Base-by-base conservation (phyloP, 2,797 vertebrate genomes). In the Xenops minutus region DNA sequence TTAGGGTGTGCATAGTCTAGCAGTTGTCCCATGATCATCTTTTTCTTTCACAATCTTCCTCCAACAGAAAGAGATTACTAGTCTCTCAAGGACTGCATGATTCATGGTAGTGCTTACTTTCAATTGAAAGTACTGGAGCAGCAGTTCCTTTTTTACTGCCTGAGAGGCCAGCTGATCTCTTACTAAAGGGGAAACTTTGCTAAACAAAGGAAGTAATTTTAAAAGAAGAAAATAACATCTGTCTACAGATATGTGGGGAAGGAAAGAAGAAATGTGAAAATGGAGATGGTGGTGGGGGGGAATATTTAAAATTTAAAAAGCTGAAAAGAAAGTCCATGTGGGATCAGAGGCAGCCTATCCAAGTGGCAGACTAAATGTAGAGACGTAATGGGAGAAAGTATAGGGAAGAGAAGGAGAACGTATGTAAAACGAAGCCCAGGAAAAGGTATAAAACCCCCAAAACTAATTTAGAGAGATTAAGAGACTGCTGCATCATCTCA, bases 141-240 rank as follows among this genome's bases (percentile, higher is more conserved):
- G 68, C 86, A 92, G 73, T 67, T 90, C 48, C 44, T 89, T 82
- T 93, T 92, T 83, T 92, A 86, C 79, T 88, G 88, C 80, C 46
- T 44, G 66, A 93, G 54, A 91, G 66, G 62, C 76, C 92, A 93
- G 75, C 46, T 95, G 85, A 94, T 92, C 54, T 67, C 89, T 94
- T 88, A 89, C 54, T 81, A 91, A 89, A 91, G 32, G 44, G 74
- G 85, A 89, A 88, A 85, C 30, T 62, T 87, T 78, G 29, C 75
- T 96, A 94, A 94, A 88, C 91, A 93, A 93, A 93, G 82, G 89
- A 95, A 94, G 71, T 85, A 2, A 72, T 93, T 95, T 92, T 76
- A 69, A 88, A 95, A 88, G 63, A 78, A 59, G 59, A 92, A 92
- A 96, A 96, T 84, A 86, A 86, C 73, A 92, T 94, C 88, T 96